Evolutionary conservation across 2,797 vertebrate genomes (phyloP).

Genomic region (Gobio occitaniae): DNA sequence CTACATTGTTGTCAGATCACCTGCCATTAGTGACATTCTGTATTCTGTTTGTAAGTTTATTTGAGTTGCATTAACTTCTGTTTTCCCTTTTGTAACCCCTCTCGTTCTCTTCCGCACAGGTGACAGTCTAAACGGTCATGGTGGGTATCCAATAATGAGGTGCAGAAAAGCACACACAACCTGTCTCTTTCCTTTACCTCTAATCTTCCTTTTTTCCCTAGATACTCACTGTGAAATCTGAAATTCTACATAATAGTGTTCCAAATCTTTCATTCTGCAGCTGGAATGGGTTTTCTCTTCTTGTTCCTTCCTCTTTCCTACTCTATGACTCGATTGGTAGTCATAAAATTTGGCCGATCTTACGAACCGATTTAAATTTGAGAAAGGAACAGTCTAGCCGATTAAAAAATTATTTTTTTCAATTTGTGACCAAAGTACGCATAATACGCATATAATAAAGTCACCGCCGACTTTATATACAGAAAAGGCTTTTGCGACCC

Average conservation of each 20-base stretch:
- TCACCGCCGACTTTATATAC: neutral
- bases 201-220: constrained; percentile 51
- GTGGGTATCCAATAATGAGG: constrained; percentile 59
- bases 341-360: neutral
- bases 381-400: too few species aligned
- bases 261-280: constrained; percentile 43
- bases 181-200: constrained; percentile 24
- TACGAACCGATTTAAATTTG: neutral
- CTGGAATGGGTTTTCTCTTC: constrained; percentile 42
- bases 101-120: constrained; percentile 62
- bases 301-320: constrained; percentile 32
- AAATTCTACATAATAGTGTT: constrained; percentile 19
- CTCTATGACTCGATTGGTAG: neutral
- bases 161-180: constrained; percentile 47
- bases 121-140: constrained; percentile 66
- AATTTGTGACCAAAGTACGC: neutral
- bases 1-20: neutral
- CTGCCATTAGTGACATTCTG: neutral
- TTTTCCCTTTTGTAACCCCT: constrained; percentile 48
- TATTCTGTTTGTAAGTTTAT: neutral
- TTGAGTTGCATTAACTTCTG: neutral
- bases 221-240: constrained; percentile 38
- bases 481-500: neutral
- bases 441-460: neutral
- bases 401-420: too few species aligned